Evolutionary conservation across 2,113 vertebrate species (phyloP), one percentile per base, ranked within the genome.

Genomic region (Dipodomys ordii): DNA sequence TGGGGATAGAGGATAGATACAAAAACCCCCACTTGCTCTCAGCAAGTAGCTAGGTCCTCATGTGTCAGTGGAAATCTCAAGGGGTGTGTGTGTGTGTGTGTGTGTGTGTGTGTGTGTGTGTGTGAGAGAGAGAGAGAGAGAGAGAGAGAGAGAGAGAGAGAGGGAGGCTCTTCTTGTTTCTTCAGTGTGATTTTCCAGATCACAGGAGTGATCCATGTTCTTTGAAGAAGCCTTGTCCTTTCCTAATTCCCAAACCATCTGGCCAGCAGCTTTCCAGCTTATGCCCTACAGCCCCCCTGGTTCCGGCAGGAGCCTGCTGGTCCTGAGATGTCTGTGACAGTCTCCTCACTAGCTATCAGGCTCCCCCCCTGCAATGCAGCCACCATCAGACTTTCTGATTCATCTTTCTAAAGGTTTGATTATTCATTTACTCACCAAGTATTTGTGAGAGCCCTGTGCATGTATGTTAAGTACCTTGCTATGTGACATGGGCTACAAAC

Each of bases 211-310:
- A 69, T 16, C 22, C n/a, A 39, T 2, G 30, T 18, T 81, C 72
- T 79, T n/a, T 88, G 57, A 93, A 91, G 81, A 94, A 90, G 32
- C 8, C 46, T n/a, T 46, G 6, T 16, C 16, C 73, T 79, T 90
- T 80, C 46, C 25, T 89, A 64, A 72, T 49, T 65, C 49, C 73
- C 79, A 79, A 30, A 30, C 68, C 0, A 0, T 65, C 27, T 90
- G 16, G 12, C 72, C 18, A 53, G 6, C 1, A 62, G 78, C 44
- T 83, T 81, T 23, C n/a, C 0, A 0, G 20, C 39, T 10, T 23
- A 30, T 0, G 5, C 12, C 5, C 53, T 44, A 25, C 13, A 32
- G 62, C 22, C n/a, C 77, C 19, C 35, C 9, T 53, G 87, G 81
- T 28, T 79, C 15, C 10, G 68, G 32, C 18, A 0, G 0, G 1